These are phyloP conservation scores for Hepsetus odoe DNA, from an alignment of 2,113 vertebrate species.

Conservation along the genomic window DNA sequence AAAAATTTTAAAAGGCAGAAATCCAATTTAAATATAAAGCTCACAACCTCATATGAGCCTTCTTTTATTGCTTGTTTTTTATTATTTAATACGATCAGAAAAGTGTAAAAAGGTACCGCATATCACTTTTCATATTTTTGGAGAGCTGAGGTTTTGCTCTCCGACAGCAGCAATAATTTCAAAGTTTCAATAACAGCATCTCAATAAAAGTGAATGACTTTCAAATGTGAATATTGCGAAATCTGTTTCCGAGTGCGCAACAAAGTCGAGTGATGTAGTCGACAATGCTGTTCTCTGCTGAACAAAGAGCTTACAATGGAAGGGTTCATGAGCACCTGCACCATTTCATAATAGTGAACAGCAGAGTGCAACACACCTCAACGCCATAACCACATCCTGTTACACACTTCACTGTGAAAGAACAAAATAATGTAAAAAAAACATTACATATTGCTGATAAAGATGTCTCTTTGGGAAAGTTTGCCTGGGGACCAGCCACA, in stretches of 20 bases:
- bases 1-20: no score
- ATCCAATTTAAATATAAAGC: no score
- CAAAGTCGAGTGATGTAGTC: background rate
- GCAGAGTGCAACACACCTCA: conserved; percentile 2
- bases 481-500: no score
- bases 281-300: background rate
- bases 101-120: no score
- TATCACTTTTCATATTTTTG: no score
- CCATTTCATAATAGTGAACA: background rate
- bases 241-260: background rate
- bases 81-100: no score
- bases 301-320: conserved; percentile 3
- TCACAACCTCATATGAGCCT: no score
- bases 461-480: background rate
- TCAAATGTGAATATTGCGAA: background rate
- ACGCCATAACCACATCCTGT: conserved; percentile 70
- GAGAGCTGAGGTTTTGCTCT: no score
- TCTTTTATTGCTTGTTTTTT: no score
- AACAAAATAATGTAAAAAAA: conserved; percentile 15
- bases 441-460: background rate
- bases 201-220: no score
- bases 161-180: no score
- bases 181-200: no score
- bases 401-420: conserved; percentile 41
- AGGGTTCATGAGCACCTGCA: conserved; percentile 69